A percentile compares a stretch with the other conserved stretches of the same genome.
phyloP scores from a whole-genome alignment of 2,797 vertebrate species.

The Acanthurus lineatus region DNA sequence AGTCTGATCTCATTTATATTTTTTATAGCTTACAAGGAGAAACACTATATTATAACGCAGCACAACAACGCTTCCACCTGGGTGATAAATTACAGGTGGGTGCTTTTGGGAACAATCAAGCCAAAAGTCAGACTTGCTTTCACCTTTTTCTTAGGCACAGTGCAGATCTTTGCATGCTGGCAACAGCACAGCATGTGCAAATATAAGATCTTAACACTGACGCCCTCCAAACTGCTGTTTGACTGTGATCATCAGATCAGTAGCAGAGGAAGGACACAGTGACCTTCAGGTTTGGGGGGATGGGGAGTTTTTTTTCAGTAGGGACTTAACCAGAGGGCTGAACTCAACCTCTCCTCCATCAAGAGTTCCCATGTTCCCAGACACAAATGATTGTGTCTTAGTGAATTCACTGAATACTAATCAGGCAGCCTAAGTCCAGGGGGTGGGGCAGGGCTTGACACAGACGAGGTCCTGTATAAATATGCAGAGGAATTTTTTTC shows the following conservation, averaged over 20 bases:
- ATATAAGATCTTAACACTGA: constrained; percentile 50
- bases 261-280: constrained; percentile 70
- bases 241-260: constrained; percentile 73
- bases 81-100: constrained; percentile 66
- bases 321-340: constrained; percentile 59
- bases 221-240: constrained; percentile 23
- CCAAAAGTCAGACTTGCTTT: constrained; percentile 44
- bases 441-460: constrained; percentile 75
- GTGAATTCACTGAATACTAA: constrained; percentile 87
- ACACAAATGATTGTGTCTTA: constrained; percentile 83
- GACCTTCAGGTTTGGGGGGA: constrained; percentile 82
- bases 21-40: constrained; percentile 70
- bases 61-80: constrained; percentile 46
- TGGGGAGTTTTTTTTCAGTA: constrained; percentile 46
- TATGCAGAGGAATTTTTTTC: constrained; percentile 63
- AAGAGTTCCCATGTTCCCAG: constrained; percentile 81
- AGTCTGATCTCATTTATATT: constrained; percentile 70
- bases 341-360: constrained; percentile 78
- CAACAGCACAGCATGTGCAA: constrained; percentile 41
- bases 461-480: constrained; percentile 61
- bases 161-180: constrained; percentile 30
- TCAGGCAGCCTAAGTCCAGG: constrained; percentile 77
- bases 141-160: constrained; percentile 20
- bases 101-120: constrained; percentile 50
- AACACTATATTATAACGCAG: constrained; percentile 63